A percentile compares a stretch with the other conserved stretches of the same genome.
These are phyloP conservation scores for Enteromius radiatus DNA, from an alignment of 2,797 vertebrate genomes.

Conservation along the genomic window DNA sequence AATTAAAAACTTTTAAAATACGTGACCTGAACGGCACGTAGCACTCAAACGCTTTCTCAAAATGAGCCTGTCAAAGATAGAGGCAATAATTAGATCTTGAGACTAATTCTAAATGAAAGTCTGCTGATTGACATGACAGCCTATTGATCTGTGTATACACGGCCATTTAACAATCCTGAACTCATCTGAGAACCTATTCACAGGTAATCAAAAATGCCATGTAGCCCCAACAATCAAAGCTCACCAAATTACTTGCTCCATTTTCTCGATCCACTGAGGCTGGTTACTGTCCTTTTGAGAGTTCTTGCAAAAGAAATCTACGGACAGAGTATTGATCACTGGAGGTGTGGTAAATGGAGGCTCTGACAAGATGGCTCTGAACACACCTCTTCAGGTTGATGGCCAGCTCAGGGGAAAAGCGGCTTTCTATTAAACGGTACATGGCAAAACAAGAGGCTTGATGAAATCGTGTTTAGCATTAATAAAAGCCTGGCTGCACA, in stretches of 20 bases:
- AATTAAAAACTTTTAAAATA: not conserved
- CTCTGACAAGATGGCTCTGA: constrained; percentile 38
- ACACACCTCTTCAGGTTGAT: constrained; percentile 30
- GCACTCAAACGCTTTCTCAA: not conserved
- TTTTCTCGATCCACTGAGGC: constrained; percentile 33
- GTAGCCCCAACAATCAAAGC: constrained; percentile 29
- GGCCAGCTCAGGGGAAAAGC: not conserved
- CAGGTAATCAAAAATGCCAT: constrained; percentile 25
- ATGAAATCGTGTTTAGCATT: not conserved
- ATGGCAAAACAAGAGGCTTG: constrained; percentile 8
- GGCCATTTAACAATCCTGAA: constrained; percentile 33
- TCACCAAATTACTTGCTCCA: constrained; percentile 28
- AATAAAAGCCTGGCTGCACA: constrained; percentile 16
- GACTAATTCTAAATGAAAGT: constrained; percentile 33
- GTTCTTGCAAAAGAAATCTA: constrained; percentile 28
- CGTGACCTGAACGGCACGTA: not conserved
- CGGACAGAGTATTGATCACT: constrained; percentile 31
- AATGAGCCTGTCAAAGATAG: not conserved
- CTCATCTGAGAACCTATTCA: constrained; percentile 44
- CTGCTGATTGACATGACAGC: constrained; percentile 23
- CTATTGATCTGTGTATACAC: constrained; percentile 28
- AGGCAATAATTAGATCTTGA: not conserved
- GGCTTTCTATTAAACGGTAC: constrained; percentile 18
- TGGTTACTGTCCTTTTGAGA: constrained; percentile 42
- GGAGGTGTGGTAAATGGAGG: constrained; percentile 27